Conservation (phyloP, 2,888 invertebrate species). For the Oxystoma pomonae region DNA sequence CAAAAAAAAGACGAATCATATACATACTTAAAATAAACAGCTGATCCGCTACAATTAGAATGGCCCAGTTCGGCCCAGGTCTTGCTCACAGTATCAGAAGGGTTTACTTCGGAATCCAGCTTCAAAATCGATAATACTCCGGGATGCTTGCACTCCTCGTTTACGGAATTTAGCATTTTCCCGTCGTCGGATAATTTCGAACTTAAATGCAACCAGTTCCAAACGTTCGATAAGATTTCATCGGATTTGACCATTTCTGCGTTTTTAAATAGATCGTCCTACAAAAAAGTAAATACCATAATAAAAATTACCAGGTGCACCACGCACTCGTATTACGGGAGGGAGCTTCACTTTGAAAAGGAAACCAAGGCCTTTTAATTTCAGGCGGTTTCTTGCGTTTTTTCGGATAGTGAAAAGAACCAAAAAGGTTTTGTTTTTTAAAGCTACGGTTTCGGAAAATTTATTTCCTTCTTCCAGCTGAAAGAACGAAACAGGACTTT, state of each 20-base stretch:
- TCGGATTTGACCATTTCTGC: slow-evolving; percentile 75
- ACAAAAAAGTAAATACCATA: slow-evolving; percentile 34
- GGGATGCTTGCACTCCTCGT: slow-evolving; percentile 58
- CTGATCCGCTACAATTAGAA: slow-evolving; percentile 49
- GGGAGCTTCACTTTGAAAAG: too few relatives aligned
- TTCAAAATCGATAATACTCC: slow-evolving; percentile 56
- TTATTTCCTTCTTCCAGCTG: too few relatives aligned
- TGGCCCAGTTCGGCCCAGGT: slow-evolving; percentile 64
- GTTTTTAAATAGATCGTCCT: slow-evolving; percentile 75
- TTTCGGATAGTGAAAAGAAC: too few relatives aligned
- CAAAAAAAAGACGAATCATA: too few relatives aligned
- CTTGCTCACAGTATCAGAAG: slow-evolving; percentile 59
- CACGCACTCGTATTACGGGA: too few relatives aligned
- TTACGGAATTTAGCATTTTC: slow-evolving; percentile 48
- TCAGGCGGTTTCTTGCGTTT: too few relatives aligned
- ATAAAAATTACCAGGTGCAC: too few relatives aligned
- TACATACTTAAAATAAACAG: slow-evolving; percentile 55
- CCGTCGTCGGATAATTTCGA: slow-evolving; percentile 66
- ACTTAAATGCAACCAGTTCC: slow-evolving; percentile 78
- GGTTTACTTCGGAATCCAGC: slow-evolving; percentile 49
- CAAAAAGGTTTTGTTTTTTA: too few relatives aligned
- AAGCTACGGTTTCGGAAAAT: too few relatives aligned
- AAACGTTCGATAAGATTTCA: slow-evolving; percentile 70
- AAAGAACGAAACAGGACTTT: too few relatives aligned
- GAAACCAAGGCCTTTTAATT: too few relatives aligned